A percentile compares a stretch with the other conserved stretches of the same genome.
Conservation (phyloP, 2,888 invertebrate genomes). For the Reticulitermes lucifugus region DNA sequence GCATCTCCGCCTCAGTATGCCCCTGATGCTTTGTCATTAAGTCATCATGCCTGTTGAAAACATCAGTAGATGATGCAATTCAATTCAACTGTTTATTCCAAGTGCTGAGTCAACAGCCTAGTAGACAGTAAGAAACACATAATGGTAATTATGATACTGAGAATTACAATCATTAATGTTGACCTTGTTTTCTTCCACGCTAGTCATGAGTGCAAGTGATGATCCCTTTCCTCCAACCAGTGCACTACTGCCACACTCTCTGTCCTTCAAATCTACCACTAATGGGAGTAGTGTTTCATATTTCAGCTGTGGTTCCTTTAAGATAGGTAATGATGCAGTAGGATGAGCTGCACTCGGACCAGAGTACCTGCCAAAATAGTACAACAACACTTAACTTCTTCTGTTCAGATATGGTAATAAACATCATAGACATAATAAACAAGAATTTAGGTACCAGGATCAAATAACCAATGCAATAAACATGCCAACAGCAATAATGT, state of each 20-base stretch:
- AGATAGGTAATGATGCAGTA: not conserved
- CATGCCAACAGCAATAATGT: too few relatives aligned
- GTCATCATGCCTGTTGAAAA: too few relatives aligned
- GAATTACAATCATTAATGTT: constrained; percentile 45
- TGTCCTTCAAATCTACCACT: constrained; percentile 64
- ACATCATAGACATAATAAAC: too few relatives aligned
- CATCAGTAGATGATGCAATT: too few relatives aligned
- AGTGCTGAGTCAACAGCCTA: too few relatives aligned
- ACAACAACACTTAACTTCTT: too few relatives aligned
- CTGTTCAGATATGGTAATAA: too few relatives aligned
- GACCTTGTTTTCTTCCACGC: constrained; percentile 55
- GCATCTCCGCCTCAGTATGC: too few relatives aligned
- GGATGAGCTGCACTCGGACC: constrained; percentile 45
- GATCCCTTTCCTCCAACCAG: constrained; percentile 85
- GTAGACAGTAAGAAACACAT: not conserved
- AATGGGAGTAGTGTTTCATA: constrained; percentile 44
- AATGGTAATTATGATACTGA: not conserved
- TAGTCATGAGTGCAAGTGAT: constrained; percentile 75
- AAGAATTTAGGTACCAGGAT: too few relatives aligned
- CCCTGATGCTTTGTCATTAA: too few relatives aligned
- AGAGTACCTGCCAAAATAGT: constrained; percentile 41
- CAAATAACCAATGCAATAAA: too few relatives aligned
- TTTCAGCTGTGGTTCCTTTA: constrained; percentile 38
- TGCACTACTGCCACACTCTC: constrained; percentile 66
- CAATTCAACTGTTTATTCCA: too few relatives aligned